Conservation (phyloP, 2,888 invertebrate genomes). For the Campoplex capitator region DNA sequence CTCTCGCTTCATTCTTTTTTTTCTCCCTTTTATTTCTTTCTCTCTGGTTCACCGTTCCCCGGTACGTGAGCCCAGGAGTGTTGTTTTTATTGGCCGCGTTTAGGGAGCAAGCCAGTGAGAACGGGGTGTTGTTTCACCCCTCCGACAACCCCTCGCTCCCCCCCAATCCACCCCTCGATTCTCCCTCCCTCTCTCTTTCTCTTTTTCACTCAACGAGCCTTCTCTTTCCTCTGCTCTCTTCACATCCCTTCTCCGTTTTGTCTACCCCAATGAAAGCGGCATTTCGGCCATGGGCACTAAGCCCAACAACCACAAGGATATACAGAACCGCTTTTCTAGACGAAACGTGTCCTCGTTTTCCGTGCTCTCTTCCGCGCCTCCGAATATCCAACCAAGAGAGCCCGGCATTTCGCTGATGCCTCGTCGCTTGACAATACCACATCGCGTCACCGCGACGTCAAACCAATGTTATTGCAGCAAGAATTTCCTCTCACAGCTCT, state of each 20-base stretch:
- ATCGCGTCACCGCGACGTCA: slow-evolving; percentile 71
- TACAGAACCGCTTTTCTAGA: slow-evolving; percentile 58
- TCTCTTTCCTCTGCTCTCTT: slow-evolving; percentile 41
- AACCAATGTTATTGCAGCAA: slow-evolving; percentile 82
- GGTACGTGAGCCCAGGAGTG: slow-evolving; percentile 72
- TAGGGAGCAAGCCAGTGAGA: slow-evolving; percentile 78
- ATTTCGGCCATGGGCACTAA: slow-evolving; percentile 63
- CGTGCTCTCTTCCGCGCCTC: slow-evolving; percentile 12
- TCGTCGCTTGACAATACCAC: slow-evolving; percentile 82
- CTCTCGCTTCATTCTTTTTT: slow-evolving; percentile 57
- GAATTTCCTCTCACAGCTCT: slow-evolving; percentile 76
- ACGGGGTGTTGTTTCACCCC: slow-evolving; percentile 83
- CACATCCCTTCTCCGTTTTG: slow-evolving; percentile 53
- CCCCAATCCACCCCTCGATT: slow-evolving; percentile 71
- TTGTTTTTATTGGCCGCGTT: slow-evolving; percentile 83
- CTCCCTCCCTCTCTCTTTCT: slow-evolving; percentile 29
- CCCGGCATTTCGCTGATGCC: slow-evolving; percentile 53
- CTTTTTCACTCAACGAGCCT: background rate
- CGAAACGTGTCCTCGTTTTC: slow-evolving; percentile 56
- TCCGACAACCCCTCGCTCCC: slow-evolving; percentile 71
- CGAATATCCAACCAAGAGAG: slow-evolving; percentile 40
- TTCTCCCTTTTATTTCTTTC: slow-evolving; percentile 65
- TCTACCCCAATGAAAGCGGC: slow-evolving; percentile 49
- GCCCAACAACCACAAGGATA: slow-evolving; percentile 59
- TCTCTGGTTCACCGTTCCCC: slow-evolving; percentile 33